Evolutionary conservation across 2,797 vertebrate genomes (phyloP), one percentile per base, ranked within the genome.

Genomic region (Scarus forsteni): DNA sequence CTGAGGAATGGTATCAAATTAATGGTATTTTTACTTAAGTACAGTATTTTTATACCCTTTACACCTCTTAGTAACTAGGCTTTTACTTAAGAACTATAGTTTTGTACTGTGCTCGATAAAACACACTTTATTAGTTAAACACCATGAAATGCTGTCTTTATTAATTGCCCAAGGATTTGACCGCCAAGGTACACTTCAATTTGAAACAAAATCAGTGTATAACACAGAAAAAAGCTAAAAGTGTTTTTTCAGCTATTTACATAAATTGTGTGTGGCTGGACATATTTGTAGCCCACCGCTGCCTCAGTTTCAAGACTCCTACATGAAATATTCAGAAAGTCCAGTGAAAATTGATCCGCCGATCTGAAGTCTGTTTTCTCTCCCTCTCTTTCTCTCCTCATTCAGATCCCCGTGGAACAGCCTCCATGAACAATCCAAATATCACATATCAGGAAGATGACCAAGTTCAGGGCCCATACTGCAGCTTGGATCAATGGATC

Each of bases 321-420:
- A 73, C 92, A 94, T 94, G 85, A 95, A 94, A 94, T 94, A 95
- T 93, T 95, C 84, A 95, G 50, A 51, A 91, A 84, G 88, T 94
- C 84, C 85, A 79, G 81, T 92, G 93, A 90, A 98, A 97, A 96
- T 86, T 44, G 94, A 99, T 97, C 96, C 89, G 81, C 88, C 90
- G 90, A 92, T 93, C 91, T 90, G 88, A 93, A 90, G 93, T 95
- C 94, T 94, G 93, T 87, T 79, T 85, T 66, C 43, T 75, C 64
- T 54, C 60, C 4, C 63, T 18, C 39, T 58, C 34, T 60, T 49
- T 90, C 93, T 92, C 92, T 93, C 94, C 92, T 94, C 58, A 73
- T 79, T 73, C 86, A 88, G 75, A 72, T 83, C 71, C 77, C 89
- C 3, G 19, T 66, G 82, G 75, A 89, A 81, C 83, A 73, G 76